Conservation (phyloP, 2,888 invertebrate species). For the Macrosoma leucophasiata region DNA sequence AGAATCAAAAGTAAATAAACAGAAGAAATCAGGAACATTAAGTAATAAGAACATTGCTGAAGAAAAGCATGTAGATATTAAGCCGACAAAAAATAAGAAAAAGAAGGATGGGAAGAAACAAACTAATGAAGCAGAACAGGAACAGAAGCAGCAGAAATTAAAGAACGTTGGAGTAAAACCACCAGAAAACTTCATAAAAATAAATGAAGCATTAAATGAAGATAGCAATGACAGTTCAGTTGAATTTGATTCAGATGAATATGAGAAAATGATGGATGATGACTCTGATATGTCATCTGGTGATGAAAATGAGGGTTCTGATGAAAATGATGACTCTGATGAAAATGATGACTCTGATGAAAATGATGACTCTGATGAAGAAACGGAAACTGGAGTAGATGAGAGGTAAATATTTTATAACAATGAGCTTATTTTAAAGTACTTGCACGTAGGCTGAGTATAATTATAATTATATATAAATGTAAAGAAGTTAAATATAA, state of each 20-base stretch:
- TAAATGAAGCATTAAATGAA: slow-evolving; percentile 34
- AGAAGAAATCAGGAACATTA: no score
- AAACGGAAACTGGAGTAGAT: no score
- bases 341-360: no score
- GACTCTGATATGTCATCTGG: slow-evolving; percentile 32
- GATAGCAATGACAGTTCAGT: slow-evolving; percentile 48
- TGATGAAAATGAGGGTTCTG: slow-evolving; percentile 24
- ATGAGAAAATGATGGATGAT: slow-evolving; percentile 46
- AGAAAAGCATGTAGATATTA: no score
- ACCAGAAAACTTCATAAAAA: slow-evolving; percentile 44
- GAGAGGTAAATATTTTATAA: no score
- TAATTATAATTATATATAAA: no score
- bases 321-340: slow-evolving; percentile 26
- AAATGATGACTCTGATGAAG: no score
- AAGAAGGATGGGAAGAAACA: slow-evolving; percentile 9
- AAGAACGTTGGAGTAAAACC: slow-evolving; percentile 43
- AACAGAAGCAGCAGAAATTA: slow-evolving; percentile 38
- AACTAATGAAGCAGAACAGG: slow-evolving; percentile 26
- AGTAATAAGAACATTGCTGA: no score
- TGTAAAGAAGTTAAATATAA: no score
- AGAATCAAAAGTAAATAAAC: no score
- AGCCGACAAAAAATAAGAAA: slow-evolving; percentile 30
- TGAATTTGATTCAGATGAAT: slow-evolving; percentile 61
- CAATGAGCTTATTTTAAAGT: no score
- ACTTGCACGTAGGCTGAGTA: no score